Conservation (phyloP, 2,797 vertebrate genomes). For the Meriones psammophilus region DNA sequence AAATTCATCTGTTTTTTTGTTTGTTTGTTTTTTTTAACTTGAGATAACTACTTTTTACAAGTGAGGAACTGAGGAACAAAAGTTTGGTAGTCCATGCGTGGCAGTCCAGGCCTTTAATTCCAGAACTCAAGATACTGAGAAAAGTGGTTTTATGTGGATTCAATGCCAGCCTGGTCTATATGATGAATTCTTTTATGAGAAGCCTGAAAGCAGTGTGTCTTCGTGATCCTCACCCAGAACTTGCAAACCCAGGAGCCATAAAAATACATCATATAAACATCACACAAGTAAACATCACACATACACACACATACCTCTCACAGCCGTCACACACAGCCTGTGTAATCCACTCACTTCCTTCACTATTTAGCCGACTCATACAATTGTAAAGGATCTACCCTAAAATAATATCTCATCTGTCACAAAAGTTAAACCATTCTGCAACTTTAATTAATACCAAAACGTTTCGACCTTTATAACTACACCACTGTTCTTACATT, state of each 20-base stretch:
- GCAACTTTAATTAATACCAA: background rate
- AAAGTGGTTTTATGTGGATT: background rate
- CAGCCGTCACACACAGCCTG: background rate
- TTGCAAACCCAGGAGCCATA: background rate
- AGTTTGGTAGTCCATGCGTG: background rate
- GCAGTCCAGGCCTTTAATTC: no score
- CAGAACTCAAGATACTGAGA: background rate
- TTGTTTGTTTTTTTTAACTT: background rate
- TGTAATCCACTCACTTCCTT: slow-evolving; percentile 17
- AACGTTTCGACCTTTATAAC: slow-evolving; percentile 49
- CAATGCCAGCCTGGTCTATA: background rate
- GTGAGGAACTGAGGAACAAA: background rate
- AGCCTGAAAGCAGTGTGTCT: background rate
- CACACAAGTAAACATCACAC: background rate
- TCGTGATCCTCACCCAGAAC: no score
- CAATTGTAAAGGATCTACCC: background rate
- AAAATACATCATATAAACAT: no score
- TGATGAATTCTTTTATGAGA: background rate
- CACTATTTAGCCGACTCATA: background rate
- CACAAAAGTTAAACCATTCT: background rate
- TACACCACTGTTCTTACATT: background rate
- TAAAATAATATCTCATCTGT: slow-evolving; percentile 32
- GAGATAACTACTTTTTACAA: background rate
- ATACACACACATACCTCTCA: background rate
- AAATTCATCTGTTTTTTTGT: background rate